A percentile compares a stretch with the other conserved stretches of the same genome.
These are phyloP conservation scores for Ips nitidus DNA, from an alignment of 1,140 invertebrate species.

Conservation along the genomic window DNA sequence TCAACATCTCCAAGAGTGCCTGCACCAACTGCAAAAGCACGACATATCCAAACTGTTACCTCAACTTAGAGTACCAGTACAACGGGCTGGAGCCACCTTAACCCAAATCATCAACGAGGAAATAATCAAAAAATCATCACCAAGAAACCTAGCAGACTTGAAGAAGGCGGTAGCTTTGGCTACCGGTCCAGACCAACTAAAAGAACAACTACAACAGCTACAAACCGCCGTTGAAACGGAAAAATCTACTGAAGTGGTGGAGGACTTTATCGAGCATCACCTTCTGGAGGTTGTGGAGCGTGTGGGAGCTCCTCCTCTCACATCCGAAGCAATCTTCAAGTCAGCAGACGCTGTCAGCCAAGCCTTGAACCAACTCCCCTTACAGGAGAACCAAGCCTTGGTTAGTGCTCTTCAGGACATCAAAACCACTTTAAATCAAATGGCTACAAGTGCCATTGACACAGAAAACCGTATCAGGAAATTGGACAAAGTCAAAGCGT, in stretches of 20 bases:
- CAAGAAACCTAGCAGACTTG: neutral
- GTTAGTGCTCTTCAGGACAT: neutral
- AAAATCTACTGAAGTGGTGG: neutral
- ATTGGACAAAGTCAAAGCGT: slow-evolving; percentile 23
- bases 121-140: neutral
- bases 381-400: neutral
- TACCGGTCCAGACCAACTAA: neutral
- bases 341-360: neutral
- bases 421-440: neutral
- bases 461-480: neutral
- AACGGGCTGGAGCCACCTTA: slow-evolving; percentile 25
- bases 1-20: slow-evolving; percentile 8
- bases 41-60: slow-evolving; percentile 13
- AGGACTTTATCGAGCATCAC: neutral
- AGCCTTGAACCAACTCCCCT: neutral
- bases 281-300: neutral
- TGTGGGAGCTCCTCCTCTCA: neutral
- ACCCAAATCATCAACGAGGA: slow-evolving; percentile 23
- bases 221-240: neutral
- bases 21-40: neutral
- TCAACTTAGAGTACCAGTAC: slow-evolving; percentile 18
- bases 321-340: neutral
- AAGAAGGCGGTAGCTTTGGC: neutral
- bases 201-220: neutral
- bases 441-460: neutral